Conservation (phyloP, 2,113 vertebrate genomes). For the Greenwoodochromis staneri region DNA sequence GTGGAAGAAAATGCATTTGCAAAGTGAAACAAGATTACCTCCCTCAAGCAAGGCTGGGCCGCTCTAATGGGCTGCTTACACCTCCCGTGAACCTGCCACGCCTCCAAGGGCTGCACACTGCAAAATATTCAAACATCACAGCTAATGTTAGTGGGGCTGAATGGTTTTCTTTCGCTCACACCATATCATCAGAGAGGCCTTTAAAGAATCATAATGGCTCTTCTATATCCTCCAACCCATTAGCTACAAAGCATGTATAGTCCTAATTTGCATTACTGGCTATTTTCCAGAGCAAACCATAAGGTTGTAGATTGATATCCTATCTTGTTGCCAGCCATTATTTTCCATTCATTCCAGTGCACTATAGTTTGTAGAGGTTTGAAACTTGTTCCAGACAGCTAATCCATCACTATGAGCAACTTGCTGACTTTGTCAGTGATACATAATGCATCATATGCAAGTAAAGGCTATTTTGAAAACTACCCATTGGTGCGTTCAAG, state of each 20-base stretch:
- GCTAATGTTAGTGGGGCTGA: not conserved
- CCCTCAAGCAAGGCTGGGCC: not conserved
- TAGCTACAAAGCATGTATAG: conserved; percentile 4
- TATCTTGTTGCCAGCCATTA: conserved; percentile 15
- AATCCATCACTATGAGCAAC: conserved; percentile 30
- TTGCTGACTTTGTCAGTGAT: conserved; percentile 8
- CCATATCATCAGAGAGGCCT: not conserved
- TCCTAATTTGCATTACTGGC: conserved; percentile 4
- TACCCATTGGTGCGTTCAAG: not conserved
- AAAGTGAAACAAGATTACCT: conserved; percentile 53
- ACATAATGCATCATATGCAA: not conserved
- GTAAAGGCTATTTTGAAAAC: not conserved
- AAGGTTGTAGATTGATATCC: conserved; percentile 39
- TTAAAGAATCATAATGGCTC: conserved; percentile 9
- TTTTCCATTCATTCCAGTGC: conserved; percentile 24
- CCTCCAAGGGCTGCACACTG: conserved; percentile 1
- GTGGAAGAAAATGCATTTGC: conserved; percentile 41
- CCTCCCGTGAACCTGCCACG: conserved; percentile 10
- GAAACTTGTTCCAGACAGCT: conserved; percentile 14
- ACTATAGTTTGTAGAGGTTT: conserved; percentile 16
- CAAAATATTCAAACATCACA: conserved; percentile 1
- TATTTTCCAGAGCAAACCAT: conserved; percentile 25
- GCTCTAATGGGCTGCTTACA: conserved; percentile 22
- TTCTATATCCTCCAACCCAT: conserved; percentile 23
- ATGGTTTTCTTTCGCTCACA: not conserved